Evolutionary conservation across 2,888 invertebrate species (phyloP).

Genomic region (Prosapia bicincta): DNA sequence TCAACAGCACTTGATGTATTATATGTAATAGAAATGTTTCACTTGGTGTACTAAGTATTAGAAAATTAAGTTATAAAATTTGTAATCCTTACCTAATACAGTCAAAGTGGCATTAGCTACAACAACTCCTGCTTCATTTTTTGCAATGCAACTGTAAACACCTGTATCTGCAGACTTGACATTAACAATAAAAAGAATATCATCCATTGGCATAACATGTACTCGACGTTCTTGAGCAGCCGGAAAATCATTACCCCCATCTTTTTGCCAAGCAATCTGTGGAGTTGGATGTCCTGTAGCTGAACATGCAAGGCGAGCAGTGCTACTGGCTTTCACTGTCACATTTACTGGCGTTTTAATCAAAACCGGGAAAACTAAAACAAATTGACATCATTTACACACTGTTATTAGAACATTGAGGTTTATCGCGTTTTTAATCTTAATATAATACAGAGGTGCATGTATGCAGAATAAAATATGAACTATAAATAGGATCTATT

Average conservation of each 20-base stretch:
- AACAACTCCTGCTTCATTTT: conserved; percentile 83
- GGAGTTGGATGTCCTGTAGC: conserved; percentile 87
- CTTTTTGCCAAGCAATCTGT: conserved; percentile 87
- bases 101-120: conserved; percentile 82
- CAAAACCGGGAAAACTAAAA: conserved; percentile 78
- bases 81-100: conserved; percentile 60
- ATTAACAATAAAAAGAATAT: conserved; percentile 89
- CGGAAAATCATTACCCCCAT: conserved; percentile 91
- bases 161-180: conserved; percentile 88
- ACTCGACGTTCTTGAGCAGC: conserved; percentile 90
- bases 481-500: no score
- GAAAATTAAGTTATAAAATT: no score
- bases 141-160: conserved; percentile 89
- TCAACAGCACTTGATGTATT: no score
- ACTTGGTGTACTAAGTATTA: no score
- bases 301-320: conserved; percentile 85
- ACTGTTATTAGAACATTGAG: no score
- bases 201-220: conserved; percentile 89
- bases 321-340: conserved; percentile 78
- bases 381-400: no score
- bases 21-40: no score
- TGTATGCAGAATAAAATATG: no score
- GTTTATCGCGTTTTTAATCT: no score
- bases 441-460: no score
- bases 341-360: conserved; percentile 80